Conservation (phyloP, 2,797 vertebrate species). For the Crypturellus tataupa region DNA sequence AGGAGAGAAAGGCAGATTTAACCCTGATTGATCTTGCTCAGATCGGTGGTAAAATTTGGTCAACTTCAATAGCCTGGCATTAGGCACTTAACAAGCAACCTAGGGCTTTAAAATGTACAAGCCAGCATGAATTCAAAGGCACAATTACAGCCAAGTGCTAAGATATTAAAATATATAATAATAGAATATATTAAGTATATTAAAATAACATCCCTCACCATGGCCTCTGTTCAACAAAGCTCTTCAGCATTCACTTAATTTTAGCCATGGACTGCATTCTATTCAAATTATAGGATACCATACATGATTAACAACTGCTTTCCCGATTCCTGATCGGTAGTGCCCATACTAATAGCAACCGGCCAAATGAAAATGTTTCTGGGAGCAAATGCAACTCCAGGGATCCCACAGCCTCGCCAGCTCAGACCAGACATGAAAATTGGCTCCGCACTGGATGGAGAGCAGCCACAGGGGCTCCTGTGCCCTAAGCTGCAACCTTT, state of each 20-base stretch:
- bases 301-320: neutral
- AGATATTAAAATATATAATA: too few relatives aligned
- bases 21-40: neutral
- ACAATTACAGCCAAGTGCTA: neutral
- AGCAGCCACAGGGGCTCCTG: neutral
- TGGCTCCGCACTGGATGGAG: neutral
- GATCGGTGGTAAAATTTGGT: neutral
- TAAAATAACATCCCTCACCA: neutral
- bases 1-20: neutral
- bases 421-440: neutral
- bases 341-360: neutral
- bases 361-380: neutral
- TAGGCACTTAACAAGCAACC: neutral
- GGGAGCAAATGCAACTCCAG: neutral
- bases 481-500: neutral
- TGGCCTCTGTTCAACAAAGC: neutral
- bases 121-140: rapidly evolving
- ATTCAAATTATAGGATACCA: neutral
- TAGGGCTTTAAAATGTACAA: neutral
- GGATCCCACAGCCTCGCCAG: neutral
- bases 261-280: neutral
- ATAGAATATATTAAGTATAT: too few relatives aligned
- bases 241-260: neutral
- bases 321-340: neutral
- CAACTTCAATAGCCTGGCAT: neutral